Evolutionary conservation across 64 coral and sea anemone species (phyloP).

Genomic region (Hydrozoanthus tunicans): DNA sequence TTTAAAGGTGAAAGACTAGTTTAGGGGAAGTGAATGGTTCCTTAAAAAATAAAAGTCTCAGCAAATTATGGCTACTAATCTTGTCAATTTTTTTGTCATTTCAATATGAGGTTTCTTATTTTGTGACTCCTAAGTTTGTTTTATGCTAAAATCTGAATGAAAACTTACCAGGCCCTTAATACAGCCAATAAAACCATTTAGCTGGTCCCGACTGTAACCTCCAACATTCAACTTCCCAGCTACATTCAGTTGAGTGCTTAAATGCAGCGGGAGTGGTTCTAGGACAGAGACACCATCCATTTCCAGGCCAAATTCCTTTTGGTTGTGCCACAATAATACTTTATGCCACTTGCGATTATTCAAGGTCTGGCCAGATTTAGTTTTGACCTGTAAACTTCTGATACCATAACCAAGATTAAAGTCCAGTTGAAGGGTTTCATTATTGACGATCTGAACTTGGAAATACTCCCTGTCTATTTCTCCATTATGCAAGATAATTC

Average conservation of each 20-base stretch:
- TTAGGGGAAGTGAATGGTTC: too few relatives aligned
- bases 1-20: too few relatives aligned
- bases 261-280: background rate
- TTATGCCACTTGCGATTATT: constrained; percentile 56
- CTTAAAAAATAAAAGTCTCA: too few relatives aligned
- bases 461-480: constrained; percentile 15
- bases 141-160: background rate
- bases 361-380: background rate
- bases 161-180: constrained; percentile 84
- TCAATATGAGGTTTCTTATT: too few relatives aligned
- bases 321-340: constrained; percentile 32
- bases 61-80: too few relatives aligned
- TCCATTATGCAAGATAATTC: constrained; percentile 51
- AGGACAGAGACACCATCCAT: background rate
- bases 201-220: constrained; percentile 54
- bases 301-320: constrained; percentile 48
- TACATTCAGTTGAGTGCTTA: constrained; percentile 41
- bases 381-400: constrained; percentile 8
- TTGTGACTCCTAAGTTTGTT: background rate
- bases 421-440: constrained; percentile 44
- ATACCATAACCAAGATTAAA: constrained; percentile 4
- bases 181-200: constrained; percentile 88
- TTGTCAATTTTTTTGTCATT: too few relatives aligned
- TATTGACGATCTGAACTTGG: constrained; percentile 26
- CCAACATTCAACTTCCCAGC: constrained; percentile 42